These are phyloP conservation scores for Wasmannia auropunctata DNA, from an alignment of 1,140 invertebrate species.

Conservation along the genomic window DNA sequence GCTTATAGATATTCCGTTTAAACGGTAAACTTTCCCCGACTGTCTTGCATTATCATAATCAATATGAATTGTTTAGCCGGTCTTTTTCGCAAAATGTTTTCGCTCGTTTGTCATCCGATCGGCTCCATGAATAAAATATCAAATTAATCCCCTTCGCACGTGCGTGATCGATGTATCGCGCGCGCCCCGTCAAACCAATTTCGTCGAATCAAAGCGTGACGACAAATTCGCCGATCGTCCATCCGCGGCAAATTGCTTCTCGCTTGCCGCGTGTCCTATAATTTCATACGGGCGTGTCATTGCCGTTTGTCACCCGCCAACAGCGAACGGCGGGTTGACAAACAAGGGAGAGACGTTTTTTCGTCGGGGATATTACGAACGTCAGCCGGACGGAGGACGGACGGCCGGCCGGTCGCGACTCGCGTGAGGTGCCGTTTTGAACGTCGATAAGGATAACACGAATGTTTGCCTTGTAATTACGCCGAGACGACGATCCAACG, in stretches of 20 bases:
- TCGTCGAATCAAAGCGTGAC: not conserved
- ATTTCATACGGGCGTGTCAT: not conserved
- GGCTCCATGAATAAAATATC: conserved; percentile 3
- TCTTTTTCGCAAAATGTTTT: conserved; percentile 13
- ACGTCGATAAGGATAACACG: conserved; percentile 56
- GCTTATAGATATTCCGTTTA: conserved; percentile 21
- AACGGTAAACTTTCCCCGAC: conserved; percentile 12
- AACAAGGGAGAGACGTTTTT: not conserved
- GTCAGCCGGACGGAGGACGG: not conserved
- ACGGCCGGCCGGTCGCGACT: conserved; percentile 8
- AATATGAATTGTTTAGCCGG: conserved; percentile 32
- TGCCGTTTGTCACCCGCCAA: no score
- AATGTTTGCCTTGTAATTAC: conserved; percentile 60
- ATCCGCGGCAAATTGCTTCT: conserved; percentile 26
- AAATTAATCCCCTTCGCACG: not conserved
- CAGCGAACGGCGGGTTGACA: no score
- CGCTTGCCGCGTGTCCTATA: not conserved
- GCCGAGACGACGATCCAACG: conserved; percentile 34
- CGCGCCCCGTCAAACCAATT: not conserved
- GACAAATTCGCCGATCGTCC: conserved; percentile 18
- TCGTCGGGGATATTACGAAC: conserved; percentile 10
- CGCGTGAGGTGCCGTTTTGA: conserved; percentile 32
- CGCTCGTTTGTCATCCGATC: not conserved
- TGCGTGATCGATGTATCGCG: not conserved
- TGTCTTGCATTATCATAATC: conserved; percentile 19